Evolutionary conservation across 2,888 invertebrate species (phyloP).

Genomic region (Dendrolimus houi): DNA sequence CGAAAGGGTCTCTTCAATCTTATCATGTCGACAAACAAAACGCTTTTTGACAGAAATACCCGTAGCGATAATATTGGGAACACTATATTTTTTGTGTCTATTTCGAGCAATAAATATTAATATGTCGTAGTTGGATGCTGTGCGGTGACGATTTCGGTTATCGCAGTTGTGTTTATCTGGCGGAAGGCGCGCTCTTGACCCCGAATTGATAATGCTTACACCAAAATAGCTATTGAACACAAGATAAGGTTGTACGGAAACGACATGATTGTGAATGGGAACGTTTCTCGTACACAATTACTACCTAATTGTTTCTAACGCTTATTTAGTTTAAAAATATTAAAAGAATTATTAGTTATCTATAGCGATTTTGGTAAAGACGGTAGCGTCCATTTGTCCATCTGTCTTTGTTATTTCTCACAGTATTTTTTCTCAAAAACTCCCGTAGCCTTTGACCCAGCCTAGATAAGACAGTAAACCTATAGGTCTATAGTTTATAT

Average conservation of each 20-base stretch:
- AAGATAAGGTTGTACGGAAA: conserved; percentile 25
- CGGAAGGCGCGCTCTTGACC: conserved; percentile 73
- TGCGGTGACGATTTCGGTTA: conserved; percentile 33
- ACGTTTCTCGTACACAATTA: neutral
- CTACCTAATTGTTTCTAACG: neutral
- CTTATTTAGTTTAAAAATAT: too few species aligned
- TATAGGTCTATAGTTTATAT: too few species aligned
- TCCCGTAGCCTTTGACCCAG: too few species aligned
- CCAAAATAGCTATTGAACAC: conserved; percentile 34
- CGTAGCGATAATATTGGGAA: conserved; percentile 22
- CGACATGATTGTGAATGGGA: conserved; percentile 11
- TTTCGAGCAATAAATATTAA: conserved; percentile 33
- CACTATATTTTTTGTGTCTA: conserved; percentile 26
- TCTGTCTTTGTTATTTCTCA: too few species aligned
- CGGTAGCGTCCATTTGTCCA: too few species aligned
- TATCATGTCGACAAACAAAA: conserved; percentile 42
- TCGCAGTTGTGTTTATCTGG: conserved; percentile 44
- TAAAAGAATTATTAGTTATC: too few species aligned
- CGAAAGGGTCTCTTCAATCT: conserved; percentile 25
- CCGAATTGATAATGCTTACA: conserved; percentile 46
- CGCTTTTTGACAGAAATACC: conserved; percentile 26
- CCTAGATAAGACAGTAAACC: too few species aligned
- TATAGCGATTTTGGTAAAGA: too few species aligned
- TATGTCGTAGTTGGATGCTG: conserved; percentile 44
- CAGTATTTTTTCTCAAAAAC: too few species aligned